Evolutionary conservation across 2,797 vertebrate genomes (phyloP).

Genomic region (Sebastes paucispinis): DNA sequence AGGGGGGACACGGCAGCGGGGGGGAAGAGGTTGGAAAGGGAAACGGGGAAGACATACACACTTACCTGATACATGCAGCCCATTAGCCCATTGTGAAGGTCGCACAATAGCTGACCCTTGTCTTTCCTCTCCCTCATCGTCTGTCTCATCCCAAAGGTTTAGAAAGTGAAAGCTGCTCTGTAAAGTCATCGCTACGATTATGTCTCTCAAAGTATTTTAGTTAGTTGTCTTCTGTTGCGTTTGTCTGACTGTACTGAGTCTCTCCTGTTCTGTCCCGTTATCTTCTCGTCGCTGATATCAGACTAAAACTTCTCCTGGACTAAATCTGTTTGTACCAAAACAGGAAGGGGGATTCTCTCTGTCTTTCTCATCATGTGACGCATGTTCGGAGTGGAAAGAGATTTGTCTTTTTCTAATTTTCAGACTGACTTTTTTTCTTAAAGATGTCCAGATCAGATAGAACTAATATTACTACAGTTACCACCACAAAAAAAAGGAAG

Average conservation of each 20-base stretch:
- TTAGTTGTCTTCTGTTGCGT: not conserved
- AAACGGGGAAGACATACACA: not conserved
- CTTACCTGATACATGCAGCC: conserved; percentile 56
- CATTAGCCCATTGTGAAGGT: conserved; percentile 19
- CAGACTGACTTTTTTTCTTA: not conserved
- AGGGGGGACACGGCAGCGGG: not conserved
- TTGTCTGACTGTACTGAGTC: not conserved
- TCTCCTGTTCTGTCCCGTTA: conserved; percentile 16
- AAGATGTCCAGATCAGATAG: not conserved
- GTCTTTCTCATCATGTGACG: not conserved
- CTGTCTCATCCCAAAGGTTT: conserved; percentile 66
- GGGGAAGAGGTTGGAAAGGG: not conserved
- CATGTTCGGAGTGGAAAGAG: not conserved
- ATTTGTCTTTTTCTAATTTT: not conserved
- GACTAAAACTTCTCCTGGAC: conserved; percentile 18
- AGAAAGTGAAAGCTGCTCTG: conserved; percentile 68
- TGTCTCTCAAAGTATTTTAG: not conserved
- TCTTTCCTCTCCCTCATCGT: conserved; percentile 26
- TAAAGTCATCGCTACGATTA: conserved; percentile 51
- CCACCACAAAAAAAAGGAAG: not conserved
- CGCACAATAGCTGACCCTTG: conserved; percentile 12
- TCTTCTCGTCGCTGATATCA: conserved; percentile 29
- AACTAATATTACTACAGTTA: not conserved
- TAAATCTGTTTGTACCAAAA: conserved; percentile 77
- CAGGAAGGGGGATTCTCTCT: conserved; percentile 45